phyloP scores from a whole-genome alignment of 92 coral and sea anemone species.

The Anthopleura xanthogrammica region DNA sequence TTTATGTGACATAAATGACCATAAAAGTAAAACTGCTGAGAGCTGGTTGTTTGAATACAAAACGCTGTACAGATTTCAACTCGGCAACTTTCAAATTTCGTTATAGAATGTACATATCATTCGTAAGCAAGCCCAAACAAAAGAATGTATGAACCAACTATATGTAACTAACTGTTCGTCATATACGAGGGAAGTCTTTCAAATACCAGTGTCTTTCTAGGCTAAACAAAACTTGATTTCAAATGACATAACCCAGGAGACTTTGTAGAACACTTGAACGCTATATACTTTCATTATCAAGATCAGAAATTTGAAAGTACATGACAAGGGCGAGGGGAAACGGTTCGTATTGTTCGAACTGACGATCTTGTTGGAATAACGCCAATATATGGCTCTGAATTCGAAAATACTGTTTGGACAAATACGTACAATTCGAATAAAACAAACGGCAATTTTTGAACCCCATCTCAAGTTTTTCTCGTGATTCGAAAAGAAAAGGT shows the following conservation, averaged over 20 bases:
- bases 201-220: background rate
- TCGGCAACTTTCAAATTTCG: background rate
- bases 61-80: background rate
- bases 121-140: constrained; percentile 8
- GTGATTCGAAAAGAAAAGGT: constrained; percentile 10
- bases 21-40: background rate
- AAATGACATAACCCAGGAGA: background rate
- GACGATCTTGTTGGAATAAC: constrained; percentile 39
- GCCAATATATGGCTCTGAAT: constrained; percentile 34
- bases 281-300: constrained; percentile 21
- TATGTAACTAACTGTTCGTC: constrained; percentile 18
- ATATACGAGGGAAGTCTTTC: background rate
- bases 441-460: background rate
- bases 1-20: background rate
- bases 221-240: background rate
- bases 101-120: constrained; percentile 22
- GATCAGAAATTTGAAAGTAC: constrained; percentile 45
- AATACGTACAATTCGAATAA: constrained; percentile 2
- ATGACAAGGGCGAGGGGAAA: constrained; percentile 23
- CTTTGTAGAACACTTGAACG: background rate
- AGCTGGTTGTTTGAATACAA: background rate
- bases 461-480: background rate
- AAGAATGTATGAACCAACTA: constrained; percentile 21
- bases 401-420: constrained; percentile 28
- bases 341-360: constrained; percentile 46